Evolutionary conservation across 2,797 vertebrate species (phyloP).

Genomic region (Lacerta agilis): DNA sequence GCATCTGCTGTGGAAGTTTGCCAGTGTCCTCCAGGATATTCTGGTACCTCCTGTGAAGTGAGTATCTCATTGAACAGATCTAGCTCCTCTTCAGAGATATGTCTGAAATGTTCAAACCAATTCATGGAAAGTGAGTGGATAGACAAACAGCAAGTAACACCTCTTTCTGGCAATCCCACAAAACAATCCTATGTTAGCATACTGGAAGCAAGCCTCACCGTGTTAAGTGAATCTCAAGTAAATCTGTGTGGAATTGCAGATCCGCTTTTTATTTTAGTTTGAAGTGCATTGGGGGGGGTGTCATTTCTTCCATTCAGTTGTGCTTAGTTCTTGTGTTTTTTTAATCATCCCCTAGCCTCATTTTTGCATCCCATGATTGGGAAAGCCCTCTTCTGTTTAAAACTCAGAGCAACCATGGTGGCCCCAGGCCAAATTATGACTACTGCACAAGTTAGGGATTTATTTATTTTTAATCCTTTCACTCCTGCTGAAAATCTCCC

Average conservation of each 20-base stretch:
- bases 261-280: background rate
- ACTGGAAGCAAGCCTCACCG: background rate
- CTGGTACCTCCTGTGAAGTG: slow-evolving; percentile 94
- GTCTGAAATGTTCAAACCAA: background rate
- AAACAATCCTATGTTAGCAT: background rate
- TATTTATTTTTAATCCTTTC: background rate
- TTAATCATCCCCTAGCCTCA: background rate
- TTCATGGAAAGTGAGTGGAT: background rate
- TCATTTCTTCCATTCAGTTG: background rate
- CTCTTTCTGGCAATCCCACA: background rate
- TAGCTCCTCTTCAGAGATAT: background rate
- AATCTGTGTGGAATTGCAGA: background rate
- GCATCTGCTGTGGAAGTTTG: slow-evolving; percentile 90
- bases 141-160: background rate
- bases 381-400: background rate
- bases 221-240: background rate
- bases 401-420: background rate
- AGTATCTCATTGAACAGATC: slow-evolving; percentile 54
- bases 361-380: background rate
- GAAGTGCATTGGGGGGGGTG: background rate
- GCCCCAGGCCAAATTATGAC: background rate
- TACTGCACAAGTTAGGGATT: background rate
- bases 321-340: background rate
- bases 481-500: background rate
- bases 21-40: slow-evolving; percentile 88